Conservation (phyloP, 2,113 vertebrate species). For the Deroptyus accipitrinus region DNA sequence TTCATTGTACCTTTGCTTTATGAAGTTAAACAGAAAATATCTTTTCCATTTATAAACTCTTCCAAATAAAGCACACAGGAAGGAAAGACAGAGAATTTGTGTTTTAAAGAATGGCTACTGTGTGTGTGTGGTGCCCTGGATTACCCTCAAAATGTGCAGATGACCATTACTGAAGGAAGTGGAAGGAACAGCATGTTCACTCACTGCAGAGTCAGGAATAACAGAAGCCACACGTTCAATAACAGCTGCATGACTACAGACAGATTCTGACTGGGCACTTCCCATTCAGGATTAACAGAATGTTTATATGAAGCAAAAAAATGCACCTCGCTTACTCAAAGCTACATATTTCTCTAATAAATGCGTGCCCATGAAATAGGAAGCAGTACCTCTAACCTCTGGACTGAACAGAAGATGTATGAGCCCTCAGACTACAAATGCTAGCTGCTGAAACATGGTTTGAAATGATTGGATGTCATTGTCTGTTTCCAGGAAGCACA, state of each 20-base stretch:
- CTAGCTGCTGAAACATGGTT: neutral
- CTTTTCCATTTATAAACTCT: neutral
- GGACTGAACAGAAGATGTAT: neutral
- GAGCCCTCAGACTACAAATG: neutral
- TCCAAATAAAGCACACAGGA: neutral
- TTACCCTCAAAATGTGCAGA: conserved; percentile 14
- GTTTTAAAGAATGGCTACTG: conserved; percentile 1
- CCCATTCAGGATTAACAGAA: conserved; percentile 8
- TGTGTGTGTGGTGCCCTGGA: neutral
- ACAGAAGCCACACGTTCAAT: conserved; percentile 51
- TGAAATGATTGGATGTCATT: neutral
- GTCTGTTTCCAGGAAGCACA: neutral
- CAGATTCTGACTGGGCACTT: neutral
- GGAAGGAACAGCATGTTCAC: conserved; percentile 60
- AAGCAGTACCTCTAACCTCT: neutral
- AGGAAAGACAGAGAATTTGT: neutral
- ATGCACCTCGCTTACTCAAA: neutral
- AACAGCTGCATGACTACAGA: conserved; percentile 28
- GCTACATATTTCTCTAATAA: neutral
- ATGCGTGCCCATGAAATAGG: neutral
- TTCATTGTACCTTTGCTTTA: neutral
- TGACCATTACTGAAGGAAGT: conserved; percentile 34
- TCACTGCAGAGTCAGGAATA: conserved; percentile 61
- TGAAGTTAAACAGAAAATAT: neutral
- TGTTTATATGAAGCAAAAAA: conserved; percentile 7